Base-by-base conservation (phyloP, 2,113 vertebrate genomes). In the Xiphophorus couchianus region DNA sequence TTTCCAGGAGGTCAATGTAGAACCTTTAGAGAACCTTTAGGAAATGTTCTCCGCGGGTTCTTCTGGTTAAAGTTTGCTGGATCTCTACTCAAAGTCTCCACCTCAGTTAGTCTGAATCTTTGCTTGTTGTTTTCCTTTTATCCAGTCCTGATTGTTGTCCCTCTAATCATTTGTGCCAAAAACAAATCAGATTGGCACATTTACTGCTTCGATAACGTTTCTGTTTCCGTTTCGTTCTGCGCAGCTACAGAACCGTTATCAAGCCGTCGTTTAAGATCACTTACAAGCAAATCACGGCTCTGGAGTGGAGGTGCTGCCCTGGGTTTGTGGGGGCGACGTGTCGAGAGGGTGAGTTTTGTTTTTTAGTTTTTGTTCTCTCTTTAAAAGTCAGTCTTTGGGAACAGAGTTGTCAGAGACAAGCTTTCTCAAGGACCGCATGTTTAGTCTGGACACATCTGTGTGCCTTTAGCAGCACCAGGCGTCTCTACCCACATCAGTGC, bases 291-390 rank as follows among this genome's bases (percentile, higher is more conserved):
- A 95, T 97, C 86, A 97, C 96, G 0, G 93, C 94, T 0, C 93
- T 98, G 90, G 97, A 98, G 90, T 98, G 97, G 97, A 94, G 94
- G 62, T 98, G 97, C 93, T 98, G 97, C 66, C 97, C 97, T 22
- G 97, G 97, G 29, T 98, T 97, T 81, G 94, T 94, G 0, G 97
- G 97, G 84, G 94, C 93, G 79, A 95, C 96, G 91, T 98, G 97
- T 71, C 95, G 96, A 0, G 94, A 97, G 84, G 97, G 97, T 98
- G 70, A 95, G 96, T 91, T 54, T 48, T 3, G 60, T 10, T 44
- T 54, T 1, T 33, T 33, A 7, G 31, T 60, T 29, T 29, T 29
- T 31, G 11, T 11, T 63, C 2, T n/a, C 27, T 64, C 1, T 13
- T 35, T 22, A 33, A 30, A 19, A 64, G 30, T 10, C 22, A 35